Conservation (phyloP, 2,888 invertebrate genomes). For the Plebejus argus region DNA sequence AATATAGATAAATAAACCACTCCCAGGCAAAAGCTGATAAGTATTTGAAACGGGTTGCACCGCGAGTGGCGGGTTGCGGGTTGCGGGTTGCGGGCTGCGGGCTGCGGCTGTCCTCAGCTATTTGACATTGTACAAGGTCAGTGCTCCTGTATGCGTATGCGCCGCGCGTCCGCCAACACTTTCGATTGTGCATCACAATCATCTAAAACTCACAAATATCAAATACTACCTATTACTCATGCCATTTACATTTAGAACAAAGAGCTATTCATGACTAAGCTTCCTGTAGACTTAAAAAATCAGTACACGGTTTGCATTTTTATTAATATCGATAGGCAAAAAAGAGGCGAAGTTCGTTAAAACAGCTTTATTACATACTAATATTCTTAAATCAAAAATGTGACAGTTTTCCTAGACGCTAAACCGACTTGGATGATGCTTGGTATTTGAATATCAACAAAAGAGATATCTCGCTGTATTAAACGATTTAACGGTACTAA, state of each 20-base stretch:
- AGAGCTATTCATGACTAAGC: conserved; percentile 15
- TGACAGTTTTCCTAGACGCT: neutral
- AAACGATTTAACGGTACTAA: no score
- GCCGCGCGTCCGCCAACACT: conserved; percentile 64
- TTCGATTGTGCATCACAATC: conserved; percentile 68
- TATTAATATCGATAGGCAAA: neutral
- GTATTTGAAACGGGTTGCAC: conserved; percentile 2
- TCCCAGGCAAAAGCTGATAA: neutral
- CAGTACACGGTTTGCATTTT: neutral
- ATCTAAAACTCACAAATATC: conserved; percentile 37
- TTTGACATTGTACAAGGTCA: conserved; percentile 81
- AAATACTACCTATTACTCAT: conserved; percentile 43
- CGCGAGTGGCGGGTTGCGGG: neutral
- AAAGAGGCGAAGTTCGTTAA: neutral
- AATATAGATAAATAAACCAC: neutral
- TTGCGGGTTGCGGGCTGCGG: conserved; percentile 34
- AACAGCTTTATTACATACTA: neutral
- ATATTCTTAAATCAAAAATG: neutral
- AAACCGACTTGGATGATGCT: no score
- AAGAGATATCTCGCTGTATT: no score
- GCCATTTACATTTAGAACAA: conserved; percentile 32
- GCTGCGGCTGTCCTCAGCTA: conserved; percentile 59
- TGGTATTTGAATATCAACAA: no score
- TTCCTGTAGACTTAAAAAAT: conserved; percentile 15
- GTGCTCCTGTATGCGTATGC: conserved; percentile 77